Conservation (phyloP, 1,140 invertebrate species). For the Mya arenaria region DNA sequence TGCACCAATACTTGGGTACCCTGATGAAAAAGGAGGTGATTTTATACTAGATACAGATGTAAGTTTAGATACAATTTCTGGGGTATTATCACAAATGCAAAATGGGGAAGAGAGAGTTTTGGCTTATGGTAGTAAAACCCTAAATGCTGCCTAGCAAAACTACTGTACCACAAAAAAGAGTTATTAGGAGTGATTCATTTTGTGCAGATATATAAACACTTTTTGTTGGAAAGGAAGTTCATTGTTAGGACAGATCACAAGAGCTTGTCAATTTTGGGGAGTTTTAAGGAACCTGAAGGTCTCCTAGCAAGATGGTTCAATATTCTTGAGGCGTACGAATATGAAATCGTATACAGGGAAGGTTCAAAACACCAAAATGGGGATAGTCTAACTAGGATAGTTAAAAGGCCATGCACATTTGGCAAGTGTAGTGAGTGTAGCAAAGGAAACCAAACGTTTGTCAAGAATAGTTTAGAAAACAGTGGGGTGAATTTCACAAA, state of each 20-base stretch:
- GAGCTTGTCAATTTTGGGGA: slow-evolving; percentile 26
- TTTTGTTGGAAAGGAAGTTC: slow-evolving; percentile 19
- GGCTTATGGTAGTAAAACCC: slow-evolving; percentile 15
- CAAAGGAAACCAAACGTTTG: no score
- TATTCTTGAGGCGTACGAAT: slow-evolving; percentile 50
- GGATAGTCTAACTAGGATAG: slow-evolving; percentile 41
- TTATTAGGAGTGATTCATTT: slow-evolving; percentile 27
- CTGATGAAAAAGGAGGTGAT: background rate
- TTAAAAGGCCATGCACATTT: slow-evolving; percentile 28
- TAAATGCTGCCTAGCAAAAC: slow-evolving; percentile 22
- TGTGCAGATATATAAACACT: slow-evolving; percentile 23
- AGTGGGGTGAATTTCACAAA: no score
- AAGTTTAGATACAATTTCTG: slow-evolving; percentile 10
- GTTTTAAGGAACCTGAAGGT: slow-evolving; percentile 51
- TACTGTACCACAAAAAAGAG: slow-evolving; percentile 34
- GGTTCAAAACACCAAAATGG: slow-evolving; percentile 47
- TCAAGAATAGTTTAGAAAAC: no score
- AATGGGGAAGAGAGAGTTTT: slow-evolving; percentile 31
- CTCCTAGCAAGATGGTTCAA: slow-evolving; percentile 55
- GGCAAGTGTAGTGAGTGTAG: slow-evolving; percentile 25
- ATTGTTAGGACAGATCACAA: slow-evolving; percentile 29
- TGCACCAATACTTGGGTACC: slow-evolving; percentile 11
- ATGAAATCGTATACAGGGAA: slow-evolving; percentile 45
- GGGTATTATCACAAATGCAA: slow-evolving; percentile 32
- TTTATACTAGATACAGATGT: slow-evolving; percentile 35